Conservation (phyloP, 2,888 invertebrate species). For the Xestia ashworthii region DNA sequence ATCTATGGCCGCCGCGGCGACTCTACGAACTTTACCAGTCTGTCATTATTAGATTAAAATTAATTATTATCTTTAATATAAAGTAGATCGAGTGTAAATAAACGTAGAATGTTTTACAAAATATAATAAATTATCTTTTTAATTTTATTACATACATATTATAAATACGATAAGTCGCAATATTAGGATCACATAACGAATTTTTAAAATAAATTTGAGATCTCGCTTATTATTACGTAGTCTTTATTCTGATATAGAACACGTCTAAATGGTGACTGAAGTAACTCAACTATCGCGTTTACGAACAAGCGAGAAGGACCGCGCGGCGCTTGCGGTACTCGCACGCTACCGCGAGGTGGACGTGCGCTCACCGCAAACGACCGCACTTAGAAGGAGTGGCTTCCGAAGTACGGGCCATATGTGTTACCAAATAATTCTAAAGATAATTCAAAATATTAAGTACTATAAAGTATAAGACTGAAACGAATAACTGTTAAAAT, state of each 20-base stretch:
- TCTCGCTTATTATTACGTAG: slow-evolving; percentile 91
- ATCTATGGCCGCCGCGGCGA: slow-evolving; percentile 90
- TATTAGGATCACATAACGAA: slow-evolving; percentile 89
- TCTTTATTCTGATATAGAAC: slow-evolving; percentile 90
- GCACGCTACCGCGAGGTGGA: slow-evolving; percentile 19
- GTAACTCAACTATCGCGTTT: slow-evolving; percentile 85
- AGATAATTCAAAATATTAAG: slow-evolving; percentile 51
- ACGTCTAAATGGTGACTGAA: slow-evolving; percentile 88
- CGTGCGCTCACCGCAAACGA: slow-evolving; percentile 39
- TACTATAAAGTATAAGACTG: slow-evolving; percentile 6
- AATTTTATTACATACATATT: slow-evolving; percentile 81
- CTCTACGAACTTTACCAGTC: slow-evolving; percentile 91
- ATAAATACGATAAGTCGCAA: slow-evolving; percentile 89
- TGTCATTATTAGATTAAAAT: slow-evolving; percentile 91
- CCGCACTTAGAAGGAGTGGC: slow-evolving; percentile 65
- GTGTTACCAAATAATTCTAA: slow-evolving; percentile 60
- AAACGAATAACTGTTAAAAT: slow-evolving; percentile 14
- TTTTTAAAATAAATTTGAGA: slow-evolving; percentile 90
- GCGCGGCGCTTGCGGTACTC: slow-evolving; percentile 69
- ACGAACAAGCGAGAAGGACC: slow-evolving; percentile 87
- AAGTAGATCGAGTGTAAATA: slow-evolving; percentile 90
- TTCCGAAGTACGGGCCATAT: slow-evolving; percentile 77
- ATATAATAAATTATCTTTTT: slow-evolving; percentile 90
- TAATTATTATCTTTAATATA: slow-evolving; percentile 90
- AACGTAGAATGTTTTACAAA: slow-evolving; percentile 90